A percentile compares a stretch with the other conserved stretches of the same genome.
Evolutionary conservation across 2,113 vertebrate species (phyloP).

Genomic region (Gymnobelideus leadbeateri): DNA sequence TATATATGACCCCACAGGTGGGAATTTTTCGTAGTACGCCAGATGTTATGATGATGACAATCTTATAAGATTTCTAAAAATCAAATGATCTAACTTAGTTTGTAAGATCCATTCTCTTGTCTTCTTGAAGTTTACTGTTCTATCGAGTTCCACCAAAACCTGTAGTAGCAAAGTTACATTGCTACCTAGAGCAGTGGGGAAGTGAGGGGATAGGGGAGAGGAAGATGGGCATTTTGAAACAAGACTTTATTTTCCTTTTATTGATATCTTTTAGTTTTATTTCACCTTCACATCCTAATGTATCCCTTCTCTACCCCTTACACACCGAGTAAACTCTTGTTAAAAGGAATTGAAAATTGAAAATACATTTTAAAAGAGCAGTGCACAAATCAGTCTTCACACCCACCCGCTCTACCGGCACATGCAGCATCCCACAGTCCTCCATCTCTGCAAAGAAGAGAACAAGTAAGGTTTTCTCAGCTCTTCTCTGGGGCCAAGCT

Average conservation of each 20-base stretch:
- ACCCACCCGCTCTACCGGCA: background rate
- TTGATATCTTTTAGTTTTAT: background rate
- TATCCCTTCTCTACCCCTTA: background rate
- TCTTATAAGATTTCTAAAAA: background rate
- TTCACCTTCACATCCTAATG: background rate
- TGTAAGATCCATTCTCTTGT: background rate
- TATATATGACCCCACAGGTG: background rate
- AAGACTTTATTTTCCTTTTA: background rate
- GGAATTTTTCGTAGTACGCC: background rate
- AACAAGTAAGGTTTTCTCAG: background rate
- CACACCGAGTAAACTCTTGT: background rate
- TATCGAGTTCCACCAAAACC: background rate
- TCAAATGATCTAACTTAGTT: constrained; percentile 11
- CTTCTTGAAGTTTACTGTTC: background rate
- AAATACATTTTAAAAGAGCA: background rate
- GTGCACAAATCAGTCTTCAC: background rate
- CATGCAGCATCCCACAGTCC: background rate
- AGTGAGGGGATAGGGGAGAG: background rate
- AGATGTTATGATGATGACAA: background rate
- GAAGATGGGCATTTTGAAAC: background rate
- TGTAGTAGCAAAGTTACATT: background rate
- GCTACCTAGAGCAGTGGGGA: background rate
- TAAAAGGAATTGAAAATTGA: background rate
- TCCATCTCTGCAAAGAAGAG: background rate
- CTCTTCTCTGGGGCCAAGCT: background rate